Conservation (phyloP, 2,797 vertebrate species). For the Dermochelys coriacea region DNA sequence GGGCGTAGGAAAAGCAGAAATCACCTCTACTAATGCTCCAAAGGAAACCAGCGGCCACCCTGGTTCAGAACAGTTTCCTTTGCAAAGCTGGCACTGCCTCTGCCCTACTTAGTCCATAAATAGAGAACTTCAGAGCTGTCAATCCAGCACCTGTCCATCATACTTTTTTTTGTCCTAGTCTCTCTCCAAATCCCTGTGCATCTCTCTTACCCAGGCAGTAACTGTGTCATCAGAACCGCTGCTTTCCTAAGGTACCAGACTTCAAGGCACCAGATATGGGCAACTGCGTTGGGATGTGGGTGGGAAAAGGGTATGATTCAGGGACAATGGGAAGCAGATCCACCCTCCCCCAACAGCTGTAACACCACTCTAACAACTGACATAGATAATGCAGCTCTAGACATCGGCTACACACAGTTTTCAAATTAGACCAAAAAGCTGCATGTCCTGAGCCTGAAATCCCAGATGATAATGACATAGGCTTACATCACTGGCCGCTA, state of each 20-base stretch:
- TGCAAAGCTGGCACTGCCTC: neutral
- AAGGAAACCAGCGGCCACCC: neutral
- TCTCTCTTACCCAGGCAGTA: neutral
- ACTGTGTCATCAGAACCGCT: neutral
- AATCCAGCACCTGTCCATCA: neutral
- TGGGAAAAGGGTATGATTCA: neutral
- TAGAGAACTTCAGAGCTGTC: neutral
- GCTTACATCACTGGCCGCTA: neutral
- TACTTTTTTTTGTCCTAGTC: neutral
- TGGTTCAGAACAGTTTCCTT: neutral
- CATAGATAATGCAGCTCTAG: neutral
- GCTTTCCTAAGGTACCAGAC: neutral
- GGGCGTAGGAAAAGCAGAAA: neutral
- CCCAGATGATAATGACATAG: neutral
- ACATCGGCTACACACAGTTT: rapidly evolving
- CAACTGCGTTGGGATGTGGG: neutral
- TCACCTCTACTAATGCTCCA: neutral
- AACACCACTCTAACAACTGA: neutral
- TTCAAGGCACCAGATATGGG: rapidly evolving
- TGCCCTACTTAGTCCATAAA: neutral
- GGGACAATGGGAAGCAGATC: neutral
- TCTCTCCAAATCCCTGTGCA: neutral
- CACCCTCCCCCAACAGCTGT: neutral
- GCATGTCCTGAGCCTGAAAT: neutral
- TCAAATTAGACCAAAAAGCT: neutral